Conservation (phyloP, 2,888 invertebrate genomes). For the Xylota segnis region DNA sequence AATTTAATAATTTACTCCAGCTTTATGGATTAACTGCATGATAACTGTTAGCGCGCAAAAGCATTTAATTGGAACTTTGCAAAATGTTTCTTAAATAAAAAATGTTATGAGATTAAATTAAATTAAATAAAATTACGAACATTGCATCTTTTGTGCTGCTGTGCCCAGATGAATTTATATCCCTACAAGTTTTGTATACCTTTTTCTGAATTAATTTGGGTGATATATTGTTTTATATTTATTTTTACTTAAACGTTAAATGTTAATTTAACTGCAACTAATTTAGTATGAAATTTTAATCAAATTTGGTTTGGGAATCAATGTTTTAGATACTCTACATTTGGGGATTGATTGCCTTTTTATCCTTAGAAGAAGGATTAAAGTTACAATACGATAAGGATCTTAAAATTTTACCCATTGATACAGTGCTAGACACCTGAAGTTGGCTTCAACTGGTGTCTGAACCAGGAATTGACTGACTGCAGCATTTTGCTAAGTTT, state of each 20-base stretch:
- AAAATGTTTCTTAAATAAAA: background rate
- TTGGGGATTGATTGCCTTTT: too few relatives aligned
- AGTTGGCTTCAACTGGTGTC: too few relatives aligned
- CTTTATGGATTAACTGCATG: background rate
- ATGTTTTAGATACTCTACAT: too few relatives aligned
- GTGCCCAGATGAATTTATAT: conserved; percentile 55
- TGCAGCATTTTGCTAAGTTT: too few relatives aligned
- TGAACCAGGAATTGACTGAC: too few relatives aligned
- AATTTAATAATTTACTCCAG: background rate
- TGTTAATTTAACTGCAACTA: conserved; percentile 38
- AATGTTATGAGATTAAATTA: conserved; percentile 3
- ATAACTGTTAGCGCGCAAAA: conserved; percentile 15
- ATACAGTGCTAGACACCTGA: too few relatives aligned
- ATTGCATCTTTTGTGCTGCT: conserved; percentile 75
- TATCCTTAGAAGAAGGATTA: too few relatives aligned
- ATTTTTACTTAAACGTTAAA: background rate
- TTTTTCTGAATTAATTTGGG: conserved; percentile 77
- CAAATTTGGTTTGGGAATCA: too few relatives aligned
- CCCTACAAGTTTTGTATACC: conserved; percentile 78
- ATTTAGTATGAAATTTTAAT: background rate
- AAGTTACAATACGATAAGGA: too few relatives aligned
- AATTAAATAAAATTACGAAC: conserved; percentile 74
- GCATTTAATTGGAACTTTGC: conserved; percentile 2
- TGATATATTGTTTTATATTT: conserved; percentile 37
- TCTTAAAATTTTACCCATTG: too few relatives aligned